phyloP scores from a whole-genome alignment of 2,888 invertebrate species.

The Agriopis aurantiaria region DNA sequence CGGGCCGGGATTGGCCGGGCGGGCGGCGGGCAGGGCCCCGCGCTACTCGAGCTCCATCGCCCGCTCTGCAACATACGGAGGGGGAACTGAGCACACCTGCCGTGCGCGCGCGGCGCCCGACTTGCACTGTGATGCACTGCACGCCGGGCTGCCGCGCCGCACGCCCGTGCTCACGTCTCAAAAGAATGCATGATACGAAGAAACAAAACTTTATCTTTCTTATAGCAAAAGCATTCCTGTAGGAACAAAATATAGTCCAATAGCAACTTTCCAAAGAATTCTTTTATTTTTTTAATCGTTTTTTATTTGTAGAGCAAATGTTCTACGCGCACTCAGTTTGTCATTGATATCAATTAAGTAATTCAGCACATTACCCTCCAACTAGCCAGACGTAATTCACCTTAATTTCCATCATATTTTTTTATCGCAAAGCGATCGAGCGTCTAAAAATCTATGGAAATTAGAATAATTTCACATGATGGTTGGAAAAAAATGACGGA shows the following conservation, averaged over 20 bases:
- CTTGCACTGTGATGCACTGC: neutral
- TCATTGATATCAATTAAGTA: conserved; percentile 34
- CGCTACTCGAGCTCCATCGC: conserved; percentile 83
- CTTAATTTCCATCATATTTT: conserved; percentile 43
- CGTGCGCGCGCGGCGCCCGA: conserved; percentile 56
- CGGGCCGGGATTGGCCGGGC: conserved; percentile 93
- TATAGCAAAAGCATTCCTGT: neutral
- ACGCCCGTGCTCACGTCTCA: conserved; percentile 2
- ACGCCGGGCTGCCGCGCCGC: neutral
- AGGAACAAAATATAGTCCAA: conserved; percentile 31
- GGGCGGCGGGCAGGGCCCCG: conserved; percentile 87
- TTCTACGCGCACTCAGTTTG: conserved; percentile 3
- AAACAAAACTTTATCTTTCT: neutral
- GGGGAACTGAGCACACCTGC: conserved; percentile 82
- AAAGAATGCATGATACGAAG: neutral
- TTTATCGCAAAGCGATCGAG: conserved; percentile 66
- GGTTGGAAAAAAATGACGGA: conserved; percentile 54
- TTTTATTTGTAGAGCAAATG: neutral
- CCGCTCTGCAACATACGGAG: conserved; percentile 82
- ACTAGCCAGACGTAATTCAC: conserved; percentile 29
- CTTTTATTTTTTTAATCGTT: neutral
- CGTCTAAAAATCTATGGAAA: conserved; percentile 32
- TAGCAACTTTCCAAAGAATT: conserved; percentile 58
- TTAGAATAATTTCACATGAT: conserved; percentile 59
- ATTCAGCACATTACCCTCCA: conserved; percentile 20